These are phyloP conservation scores for Gymnothorax reevesii DNA, from an alignment of 2,797 vertebrate genomes.

Conservation along the genomic window DNA sequence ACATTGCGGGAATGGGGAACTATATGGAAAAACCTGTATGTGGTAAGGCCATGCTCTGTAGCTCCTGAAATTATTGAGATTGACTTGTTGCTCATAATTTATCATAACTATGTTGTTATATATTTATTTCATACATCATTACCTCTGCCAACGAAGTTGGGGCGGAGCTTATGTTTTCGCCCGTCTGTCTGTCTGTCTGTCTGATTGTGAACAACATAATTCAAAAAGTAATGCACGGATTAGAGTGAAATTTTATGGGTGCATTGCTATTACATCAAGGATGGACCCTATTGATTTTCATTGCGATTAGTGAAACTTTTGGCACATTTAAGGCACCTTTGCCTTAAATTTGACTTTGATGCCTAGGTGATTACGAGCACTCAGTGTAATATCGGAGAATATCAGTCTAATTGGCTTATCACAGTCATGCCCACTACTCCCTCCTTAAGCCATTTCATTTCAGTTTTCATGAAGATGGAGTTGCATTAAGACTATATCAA, in stretches of 20 bases:
- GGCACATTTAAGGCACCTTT: not conserved
- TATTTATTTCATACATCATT: not conserved
- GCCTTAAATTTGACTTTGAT: not conserved
- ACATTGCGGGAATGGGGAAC: slow-evolving; percentile 95
- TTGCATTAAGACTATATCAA: not conserved
- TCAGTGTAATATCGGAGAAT: not conserved
- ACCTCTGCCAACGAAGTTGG: too few relatives aligned
- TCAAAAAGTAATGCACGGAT: too few relatives aligned
- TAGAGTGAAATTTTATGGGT: too few relatives aligned
- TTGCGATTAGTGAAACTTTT: too few relatives aligned
- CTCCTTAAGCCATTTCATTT: not conserved
- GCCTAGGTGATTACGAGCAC: not conserved
- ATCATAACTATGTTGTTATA: too few relatives aligned
- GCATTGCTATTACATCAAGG: too few relatives aligned
- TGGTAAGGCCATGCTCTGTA: slow-evolving; percentile 71
- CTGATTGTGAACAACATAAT: too few relatives aligned
- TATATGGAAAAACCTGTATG: slow-evolving; percentile 96
- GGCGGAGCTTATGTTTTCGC: too few relatives aligned
- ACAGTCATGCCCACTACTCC: not conserved
- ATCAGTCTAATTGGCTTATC: not conserved
- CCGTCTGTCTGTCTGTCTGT: too few relatives aligned
- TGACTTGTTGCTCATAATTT: not conserved
- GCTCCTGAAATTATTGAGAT: not conserved
- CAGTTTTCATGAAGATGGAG: not conserved
- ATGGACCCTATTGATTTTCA: too few relatives aligned